Base-by-base conservation (phyloP, 2,797 vertebrate genomes). In the Lepilemur ruficaudatus region DNA sequence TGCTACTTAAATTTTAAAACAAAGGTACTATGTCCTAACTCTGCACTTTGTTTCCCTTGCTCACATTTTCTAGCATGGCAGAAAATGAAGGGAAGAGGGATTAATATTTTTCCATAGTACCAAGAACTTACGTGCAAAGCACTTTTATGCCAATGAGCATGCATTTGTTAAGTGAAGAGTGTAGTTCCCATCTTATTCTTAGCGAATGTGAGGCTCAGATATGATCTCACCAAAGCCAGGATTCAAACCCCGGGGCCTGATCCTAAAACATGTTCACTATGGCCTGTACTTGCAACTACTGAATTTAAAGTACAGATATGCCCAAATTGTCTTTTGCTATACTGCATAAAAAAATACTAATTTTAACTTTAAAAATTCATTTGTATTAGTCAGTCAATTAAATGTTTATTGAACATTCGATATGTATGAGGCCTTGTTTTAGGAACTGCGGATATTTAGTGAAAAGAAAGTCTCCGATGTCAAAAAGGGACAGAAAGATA, bases 301-400 rank as follows among this genome's bases (percentile, higher is more conserved):
- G 38, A 88, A 88, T 88, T 86, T 65, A 80, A 82, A 87, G 50
- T 41, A 69, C 14, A 73, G 78, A 55, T 17, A 67, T 2, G 17
- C 35, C 67, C n/a, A 65, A 52, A 35, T 0, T 57, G 12, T 32
- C 76, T 85, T 52, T 86, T 67, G 25, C 50, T 61, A 9, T 70
- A 83, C 30, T 67, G 67, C 32, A 90, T 75, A 82, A 90, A 76
- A 76, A 48, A 41, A 43, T 7, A 35, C 28, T 84, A 32, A 82
- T 48, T 78, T 93, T 78, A 95, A 87, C 48, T 86, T 70, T 32
- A 91, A 70, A 55, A 28, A 50, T 61, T 79, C 76, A 87, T 85
- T 94, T 96, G 69, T 69, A 75, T 92, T 52, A 59, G 25, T 67
- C 73, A 61, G 52, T 63, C 28, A 57, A 38, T 67, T 67, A 79